Evolutionary conservation across 1,140 invertebrate genomes (phyloP), one percentile per base, ranked within the genome.

Genomic region (Tribolium madens): DNA sequence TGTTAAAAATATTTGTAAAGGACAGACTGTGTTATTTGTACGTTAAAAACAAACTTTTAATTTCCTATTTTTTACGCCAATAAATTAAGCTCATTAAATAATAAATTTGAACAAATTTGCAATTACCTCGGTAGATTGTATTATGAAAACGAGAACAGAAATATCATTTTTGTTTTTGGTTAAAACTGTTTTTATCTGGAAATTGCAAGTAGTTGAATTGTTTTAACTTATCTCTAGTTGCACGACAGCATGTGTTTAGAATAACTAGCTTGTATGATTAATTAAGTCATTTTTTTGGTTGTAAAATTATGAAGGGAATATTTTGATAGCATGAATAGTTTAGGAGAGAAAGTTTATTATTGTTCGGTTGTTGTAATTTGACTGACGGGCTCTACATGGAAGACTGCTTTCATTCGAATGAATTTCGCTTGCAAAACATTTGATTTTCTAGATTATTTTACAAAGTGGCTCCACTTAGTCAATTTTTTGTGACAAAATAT

Each of bases 21-120:
- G 4, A 14, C 50, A 6, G 50, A 3, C 17, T 2, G 17, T 26
- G 13, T 57, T 57, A 36, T 21, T 17, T 15, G 17, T 57, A 21
- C 52, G 52, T 57, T 57, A 4, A 9, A 13, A 53, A 17, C 50
- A 57, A 57, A 57, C 52, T 57, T 57, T 57, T 57, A 57, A 57
- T 57, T 57, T 26, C 17, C 13, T 57, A 57, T 57, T 57, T 26
- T 57, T 10, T 15, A 57, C 52, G 17, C 5, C 52, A 10, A 21
- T 57, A 57, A 57, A 57, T 57, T 57, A 26, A 18, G 52, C 52
- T 57, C 18, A 7, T 18, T 57, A 57, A 18, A 26, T 52, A 52
- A n/a, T 14, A 10, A 57, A n/a, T 14, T 50, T 50, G 4, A 13
- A 50, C 10, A 50, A n/a, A 12, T 3, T 3, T 47, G 46, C 13